Base-by-base conservation (phyloP, 2,888 invertebrate species). In the Drosophila lacicola region DNA sequence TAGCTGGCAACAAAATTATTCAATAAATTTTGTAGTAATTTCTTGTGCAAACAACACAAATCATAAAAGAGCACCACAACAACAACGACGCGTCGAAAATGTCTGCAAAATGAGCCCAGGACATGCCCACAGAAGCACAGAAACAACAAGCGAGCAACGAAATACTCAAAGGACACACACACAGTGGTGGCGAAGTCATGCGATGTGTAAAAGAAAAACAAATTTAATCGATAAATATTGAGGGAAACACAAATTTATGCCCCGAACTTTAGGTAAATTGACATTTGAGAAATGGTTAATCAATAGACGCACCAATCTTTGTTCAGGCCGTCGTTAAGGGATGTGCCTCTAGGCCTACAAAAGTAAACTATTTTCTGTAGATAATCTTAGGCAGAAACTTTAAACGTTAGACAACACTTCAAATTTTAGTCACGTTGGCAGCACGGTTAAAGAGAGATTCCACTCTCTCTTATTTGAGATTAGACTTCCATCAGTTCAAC, bases 1-100 rank as follows among this genome's bases (percentile, higher is more conserved):
- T 45, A 44, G 54, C 69, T 74, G 74, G 56, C 70, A 72, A 66
- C 70, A 75, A 87, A 85, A 89, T 85, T 84, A 87, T 85, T 85
- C 87, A 85, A 85, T 89, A 88, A 88, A 85, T 88, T 89, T 85
- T 85, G 77, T 87, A 89, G 87, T 89, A 87, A 88, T 85, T 85
- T 85, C 87, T 77, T 87, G 66, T 70, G 60, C 87, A 85, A 88
- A 87, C 82, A 85, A 84, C 82, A 82, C 85, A 89, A 85, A 87
- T 85, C 89, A 89, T 85, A 84, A 87, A 86, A 78, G 51, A 42
- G 46, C 56, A 74, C 55, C 56, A 67, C 63, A 41, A 19, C 14
- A 47, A 47, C 53, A 37, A 61, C 34, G 44, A 49, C 36, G 47
- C 61, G 69, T 11, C 47, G 21, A 51, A 57, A 49, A 62, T 57